A percentile compares a stretch with the other conserved stretches of the same genome.
Evolutionary conservation across 2,797 vertebrate genomes (phyloP).

Genomic region (Anableps anableps): DNA sequence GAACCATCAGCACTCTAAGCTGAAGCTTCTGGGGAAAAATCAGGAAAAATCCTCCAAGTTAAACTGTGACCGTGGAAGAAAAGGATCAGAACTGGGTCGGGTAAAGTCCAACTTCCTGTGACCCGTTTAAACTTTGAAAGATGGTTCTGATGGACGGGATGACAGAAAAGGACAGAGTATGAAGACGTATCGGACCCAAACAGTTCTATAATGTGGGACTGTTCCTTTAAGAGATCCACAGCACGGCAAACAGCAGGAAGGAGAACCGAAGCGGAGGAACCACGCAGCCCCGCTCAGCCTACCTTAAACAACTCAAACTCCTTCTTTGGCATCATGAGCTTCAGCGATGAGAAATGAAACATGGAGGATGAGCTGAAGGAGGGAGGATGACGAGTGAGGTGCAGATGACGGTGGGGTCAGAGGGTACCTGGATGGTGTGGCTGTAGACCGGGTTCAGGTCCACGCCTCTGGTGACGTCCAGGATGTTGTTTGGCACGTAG

Average conservation of each 20-base stretch:
- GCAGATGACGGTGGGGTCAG: background rate
- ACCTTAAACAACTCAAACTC: slow-evolving; percentile 99
- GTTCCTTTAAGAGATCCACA: slow-evolving; percentile 48
- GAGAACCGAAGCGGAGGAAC: background rate
- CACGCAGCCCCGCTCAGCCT: slow-evolving; percentile 59
- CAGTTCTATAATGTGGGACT: slow-evolving; percentile 25
- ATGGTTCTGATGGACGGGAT: background rate
- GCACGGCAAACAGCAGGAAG: slow-evolving; percentile 18
- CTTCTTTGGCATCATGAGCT: slow-evolving; percentile 99
- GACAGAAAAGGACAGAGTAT: background rate
- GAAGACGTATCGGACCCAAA: background rate
- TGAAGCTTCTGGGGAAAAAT: background rate
- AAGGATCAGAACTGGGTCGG: background rate
- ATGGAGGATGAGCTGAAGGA: slow-evolving; percentile 1
- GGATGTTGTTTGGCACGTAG: slow-evolving; percentile 98
- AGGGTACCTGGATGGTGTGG: slow-evolving; percentile 88
- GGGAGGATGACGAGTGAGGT: background rate
- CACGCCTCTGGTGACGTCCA: slow-evolving; percentile 83
- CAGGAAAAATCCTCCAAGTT: background rate
- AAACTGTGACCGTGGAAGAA: background rate
- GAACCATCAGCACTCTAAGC: background rate
- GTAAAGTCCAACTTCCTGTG: background rate
- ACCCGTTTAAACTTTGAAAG: background rate
- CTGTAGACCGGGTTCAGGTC: slow-evolving; percentile 88
- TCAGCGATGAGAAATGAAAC: slow-evolving; percentile 53